Evolutionary conservation across 2,888 invertebrate species (phyloP), one percentile per base, ranked within the genome.

Genomic region (Megalurothrips usitatus): DNA sequence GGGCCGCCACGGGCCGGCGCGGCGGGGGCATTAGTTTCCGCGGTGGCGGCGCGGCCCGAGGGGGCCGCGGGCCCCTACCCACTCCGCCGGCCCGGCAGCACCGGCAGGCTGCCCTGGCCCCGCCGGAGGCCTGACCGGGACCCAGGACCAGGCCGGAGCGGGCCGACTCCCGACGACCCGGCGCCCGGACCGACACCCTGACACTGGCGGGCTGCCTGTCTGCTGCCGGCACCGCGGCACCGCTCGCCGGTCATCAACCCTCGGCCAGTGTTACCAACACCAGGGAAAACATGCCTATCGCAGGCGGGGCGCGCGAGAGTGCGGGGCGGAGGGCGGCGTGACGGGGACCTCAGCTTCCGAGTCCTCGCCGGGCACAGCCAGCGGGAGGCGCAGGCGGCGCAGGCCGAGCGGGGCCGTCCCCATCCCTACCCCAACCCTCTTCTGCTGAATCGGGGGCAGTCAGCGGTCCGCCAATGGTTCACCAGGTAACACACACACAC

Each of bases 311-410:
- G n/a, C 87, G 84, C 89, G 87, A 49, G 10, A n/a, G 17, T 52
- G 52, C 52, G 52, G 81, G 89, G 88, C 0, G 90, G 87, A 11
- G 89, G 87, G 47, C 88, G 89, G 0, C 87, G 86, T 49, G 87
- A 82, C 17, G 89, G 88, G 8, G 90, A 52, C 49, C 9, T 49
- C 12, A n/a, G n/a, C n/a, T n/a, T n/a, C n/a, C n/a, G n/a, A n/a
- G n/a, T n/a, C n/a, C n/a, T n/a, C n/a, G n/a, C n/a, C n/a, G n/a
- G n/a, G n/a, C n/a, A n/a, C n/a, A n/a, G n/a, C n/a, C n/a, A n/a
- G n/a, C n/a, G n/a, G n/a, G n/a, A n/a, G n/a, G n/a, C n/a, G n/a
- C n/a, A n/a, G n/a, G n/a, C n/a, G n/a, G n/a, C n/a, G n/a, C n/a
- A n/a, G n/a, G n/a, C n/a, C n/a, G n/a, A n/a, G n/a, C n/a, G n/a